Evolutionary conservation across 2,113 vertebrate species (phyloP), one percentile per base, ranked within the genome.

Genomic region (Plestiodon gilberti): DNA sequence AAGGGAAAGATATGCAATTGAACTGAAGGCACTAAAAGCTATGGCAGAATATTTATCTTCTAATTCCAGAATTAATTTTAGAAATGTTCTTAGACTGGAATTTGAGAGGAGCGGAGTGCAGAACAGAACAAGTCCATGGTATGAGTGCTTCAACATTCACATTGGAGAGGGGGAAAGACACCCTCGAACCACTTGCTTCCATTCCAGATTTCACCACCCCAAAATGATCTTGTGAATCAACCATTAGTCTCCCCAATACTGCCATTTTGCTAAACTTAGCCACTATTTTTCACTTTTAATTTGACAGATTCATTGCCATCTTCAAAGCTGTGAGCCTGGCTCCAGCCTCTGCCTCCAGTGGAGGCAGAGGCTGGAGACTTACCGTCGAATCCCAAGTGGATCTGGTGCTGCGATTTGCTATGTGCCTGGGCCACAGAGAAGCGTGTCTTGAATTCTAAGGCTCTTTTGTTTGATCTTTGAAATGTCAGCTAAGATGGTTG

Each of bases 381-480:
- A 57, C 57, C 10, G 18, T 78, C n/a, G 75, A 78, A 40, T 69
- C 33, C 43, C 43, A 77, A 17, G 18, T 77, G 61, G 61, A 35
- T 15, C 61, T 57, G 18, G 22, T 28, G 35, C 57, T 57, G 23
- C 78, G 43, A 57, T 85, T 30, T 85, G 48, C 69, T 78, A 25
- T 85, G 22, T 67, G 52, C 48, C 35, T 78, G 61, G 43, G 62
- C 62, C 33, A n/a, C 74, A 20, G 43, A 77, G 25, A 57, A 10
- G 62, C 43, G 52, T n/a, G 23, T 69, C 33, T 57, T 64, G 22
- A 55, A 77, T 67, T 33, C 75, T 35, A 65, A 85, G 22, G 35
- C 33, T n/a, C 64, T 28, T 82, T 84, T 76, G 59, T 67, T 84
- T 77, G 59, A 77, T 84, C 22, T 84, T 78, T 78, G 23, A 57